Evolutionary conservation across 2,113 vertebrate species (phyloP).

Genomic region (Cygnus buccinator): DNA sequence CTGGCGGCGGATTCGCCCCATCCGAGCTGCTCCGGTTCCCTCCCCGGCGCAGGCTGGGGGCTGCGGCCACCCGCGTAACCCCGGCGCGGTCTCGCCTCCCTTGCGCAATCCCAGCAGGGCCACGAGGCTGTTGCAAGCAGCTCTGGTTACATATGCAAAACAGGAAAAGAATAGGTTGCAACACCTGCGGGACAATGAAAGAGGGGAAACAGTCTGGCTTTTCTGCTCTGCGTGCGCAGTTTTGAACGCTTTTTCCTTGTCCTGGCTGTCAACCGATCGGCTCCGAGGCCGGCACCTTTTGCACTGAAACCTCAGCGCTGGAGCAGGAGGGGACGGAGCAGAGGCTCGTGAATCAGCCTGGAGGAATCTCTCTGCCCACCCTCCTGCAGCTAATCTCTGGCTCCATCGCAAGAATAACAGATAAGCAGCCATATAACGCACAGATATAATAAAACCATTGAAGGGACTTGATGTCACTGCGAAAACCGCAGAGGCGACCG

Average conservation of each 20-base stretch:
- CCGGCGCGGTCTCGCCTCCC: not conserved
- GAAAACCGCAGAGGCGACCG: not conserved
- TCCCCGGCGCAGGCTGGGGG: not conserved
- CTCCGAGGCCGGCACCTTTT: not conserved
- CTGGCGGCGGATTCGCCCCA: not conserved
- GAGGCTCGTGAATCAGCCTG: not conserved
- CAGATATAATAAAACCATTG: conserved; percentile 59
- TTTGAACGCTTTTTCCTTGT: not conserved
- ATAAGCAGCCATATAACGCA: not conserved
- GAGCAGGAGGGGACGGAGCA: conserved; percentile 25
- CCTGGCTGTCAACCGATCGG: not conserved
- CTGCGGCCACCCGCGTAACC: not conserved
- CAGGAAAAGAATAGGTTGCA: conserved; percentile 45
- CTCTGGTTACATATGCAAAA: conserved; percentile 57
- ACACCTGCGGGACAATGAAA: conserved; percentile 39
- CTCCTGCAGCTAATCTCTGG: conserved; percentile 58
- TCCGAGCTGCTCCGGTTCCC: not conserved
- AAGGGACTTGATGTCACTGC: conserved; percentile 25
- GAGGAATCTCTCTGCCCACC: conserved; percentile 43
- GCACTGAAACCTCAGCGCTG: not conserved
- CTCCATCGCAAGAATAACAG: conserved; percentile 64
- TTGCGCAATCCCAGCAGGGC: conserved; percentile 44
- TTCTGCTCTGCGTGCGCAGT: not conserved
- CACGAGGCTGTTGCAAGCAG: not conserved
- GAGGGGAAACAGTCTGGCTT: conserved; percentile 33